These are phyloP conservation scores for Dicerorhinus sumatrensis DNA, from an alignment of 2,113 vertebrate genomes.

Conservation along the genomic window DNA sequence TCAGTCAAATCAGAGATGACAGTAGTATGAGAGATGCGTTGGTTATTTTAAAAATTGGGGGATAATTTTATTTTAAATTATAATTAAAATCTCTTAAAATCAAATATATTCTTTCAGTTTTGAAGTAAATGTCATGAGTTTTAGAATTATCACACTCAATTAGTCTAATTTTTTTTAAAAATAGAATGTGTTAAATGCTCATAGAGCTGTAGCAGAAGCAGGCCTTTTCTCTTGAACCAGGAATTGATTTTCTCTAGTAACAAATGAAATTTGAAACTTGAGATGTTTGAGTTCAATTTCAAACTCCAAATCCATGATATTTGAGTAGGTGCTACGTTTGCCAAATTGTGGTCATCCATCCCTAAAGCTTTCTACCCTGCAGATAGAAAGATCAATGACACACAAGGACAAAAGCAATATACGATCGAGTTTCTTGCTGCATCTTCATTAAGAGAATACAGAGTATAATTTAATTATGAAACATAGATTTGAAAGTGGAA, in stretches of 20 bases:
- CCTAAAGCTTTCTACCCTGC: not conserved
- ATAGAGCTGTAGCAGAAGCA: not conserved
- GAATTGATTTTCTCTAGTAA: conserved; percentile 30
- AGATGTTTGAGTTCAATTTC: conserved; percentile 42
- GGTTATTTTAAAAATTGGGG: not conserved
- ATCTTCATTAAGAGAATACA: conserved; percentile 40
- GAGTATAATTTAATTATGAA: conserved; percentile 39
- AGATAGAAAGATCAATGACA: conserved; percentile 45
- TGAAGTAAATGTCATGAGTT: not conserved
- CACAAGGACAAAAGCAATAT: conserved; percentile 41
- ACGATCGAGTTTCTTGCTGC: not conserved
- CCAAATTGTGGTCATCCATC: conserved; percentile 19
- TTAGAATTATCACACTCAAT: not conserved
- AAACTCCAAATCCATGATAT: conserved; percentile 24
- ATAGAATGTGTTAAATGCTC: not conserved
- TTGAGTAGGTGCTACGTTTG: conserved; percentile 15
- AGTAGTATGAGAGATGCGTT: not conserved
- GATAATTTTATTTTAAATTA: not conserved
- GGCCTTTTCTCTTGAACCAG: not conserved
- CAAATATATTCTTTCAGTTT: not conserved
- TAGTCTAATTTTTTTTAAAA: not conserved
- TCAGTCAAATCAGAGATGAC: not conserved
- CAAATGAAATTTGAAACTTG: not conserved
- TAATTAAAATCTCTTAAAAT: not conserved
- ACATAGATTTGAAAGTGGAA: conserved; percentile 24